phyloP scores from a whole-genome alignment of 2,888 invertebrate genomes.

The Agriopis aurantiaria region DNA sequence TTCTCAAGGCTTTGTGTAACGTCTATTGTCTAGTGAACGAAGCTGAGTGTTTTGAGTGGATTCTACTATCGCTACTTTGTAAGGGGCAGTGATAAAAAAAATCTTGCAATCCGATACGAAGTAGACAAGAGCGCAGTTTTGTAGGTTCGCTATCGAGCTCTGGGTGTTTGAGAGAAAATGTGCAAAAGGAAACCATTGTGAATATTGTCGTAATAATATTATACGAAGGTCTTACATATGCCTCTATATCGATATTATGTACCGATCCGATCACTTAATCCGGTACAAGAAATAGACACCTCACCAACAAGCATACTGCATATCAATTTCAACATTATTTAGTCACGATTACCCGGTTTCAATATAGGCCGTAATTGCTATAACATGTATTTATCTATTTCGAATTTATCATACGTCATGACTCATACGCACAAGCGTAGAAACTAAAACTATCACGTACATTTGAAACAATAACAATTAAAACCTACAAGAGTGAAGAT shows the following conservation, averaged over 20 bases:
- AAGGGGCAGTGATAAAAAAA: background rate
- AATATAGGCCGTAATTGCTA: slow-evolving; percentile 5
- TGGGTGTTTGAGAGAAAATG: too few species aligned
- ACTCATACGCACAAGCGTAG: slow-evolving; percentile 1
- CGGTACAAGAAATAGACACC: background rate
- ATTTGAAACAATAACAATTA: slow-evolving; percentile 6
- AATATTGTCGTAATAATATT: too few species aligned
- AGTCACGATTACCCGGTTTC: background rate
- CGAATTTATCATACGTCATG: background rate
- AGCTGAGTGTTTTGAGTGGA: slow-evolving; percentile 17
- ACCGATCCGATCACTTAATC: background rate
- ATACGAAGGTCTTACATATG: too few species aligned
- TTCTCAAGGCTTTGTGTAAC: slow-evolving; percentile 41
- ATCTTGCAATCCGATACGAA: background rate
- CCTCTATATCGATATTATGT: background rate
- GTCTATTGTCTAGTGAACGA: slow-evolving; percentile 38
- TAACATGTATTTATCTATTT: background rate
- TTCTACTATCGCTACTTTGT: slow-evolving; percentile 1
- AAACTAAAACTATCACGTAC: slow-evolving; percentile 9
- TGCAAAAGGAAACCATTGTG: too few species aligned
- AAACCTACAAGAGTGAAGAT: slow-evolving; percentile 25
- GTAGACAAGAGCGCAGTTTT: background rate
- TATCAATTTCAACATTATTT: slow-evolving; percentile 1
- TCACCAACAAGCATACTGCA: background rate
- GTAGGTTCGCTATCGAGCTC: too few species aligned